A percentile compares a stretch with the other conserved stretches of the same genome.
These are phyloP conservation scores for Tympanuchus pallidicinctus DNA, from an alignment of 2,113 vertebrate genomes.

Conservation along the genomic window DNA sequence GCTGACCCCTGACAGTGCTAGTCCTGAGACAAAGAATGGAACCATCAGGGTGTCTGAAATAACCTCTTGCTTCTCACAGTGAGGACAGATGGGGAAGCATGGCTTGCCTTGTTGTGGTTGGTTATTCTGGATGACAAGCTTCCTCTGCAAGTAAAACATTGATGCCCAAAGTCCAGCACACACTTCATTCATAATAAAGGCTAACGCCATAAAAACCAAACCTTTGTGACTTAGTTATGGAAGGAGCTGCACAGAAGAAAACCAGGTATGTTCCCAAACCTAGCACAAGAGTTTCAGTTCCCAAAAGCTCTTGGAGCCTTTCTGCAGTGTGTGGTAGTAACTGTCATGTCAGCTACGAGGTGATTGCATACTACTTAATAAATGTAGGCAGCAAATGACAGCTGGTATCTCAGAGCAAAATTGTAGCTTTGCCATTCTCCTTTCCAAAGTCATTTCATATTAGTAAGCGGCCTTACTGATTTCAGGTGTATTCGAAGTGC, in stretches of 20 bases:
- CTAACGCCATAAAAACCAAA: background rate
- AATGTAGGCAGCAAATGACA: slow-evolving; percentile 22
- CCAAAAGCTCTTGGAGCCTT: background rate
- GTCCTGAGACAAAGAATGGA: accelerated
- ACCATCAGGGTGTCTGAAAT: background rate
- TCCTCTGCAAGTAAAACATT: background rate
- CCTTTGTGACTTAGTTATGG: background rate
- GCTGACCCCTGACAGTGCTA: background rate
- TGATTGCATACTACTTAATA: slow-evolving; percentile 7
- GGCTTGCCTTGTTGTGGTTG: background rate
- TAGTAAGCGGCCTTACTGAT: slow-evolving; percentile 18
- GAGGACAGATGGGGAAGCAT: accelerated
- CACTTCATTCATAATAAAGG: background rate
- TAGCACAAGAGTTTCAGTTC: background rate
- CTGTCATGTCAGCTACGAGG: background rate
- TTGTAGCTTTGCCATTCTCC: background rate
- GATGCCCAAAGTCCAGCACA: background rate
- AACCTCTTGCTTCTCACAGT: background rate
- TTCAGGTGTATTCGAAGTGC: background rate
- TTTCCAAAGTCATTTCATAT: background rate
- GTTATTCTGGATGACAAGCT: background rate
- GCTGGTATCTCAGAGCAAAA: background rate
- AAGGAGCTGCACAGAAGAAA: background rate
- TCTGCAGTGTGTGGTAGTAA: background rate
- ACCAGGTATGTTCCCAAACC: background rate